phyloP scores from a whole-genome alignment of 2,888 invertebrate genomes.

The Cryptus viduatorius region DNA sequence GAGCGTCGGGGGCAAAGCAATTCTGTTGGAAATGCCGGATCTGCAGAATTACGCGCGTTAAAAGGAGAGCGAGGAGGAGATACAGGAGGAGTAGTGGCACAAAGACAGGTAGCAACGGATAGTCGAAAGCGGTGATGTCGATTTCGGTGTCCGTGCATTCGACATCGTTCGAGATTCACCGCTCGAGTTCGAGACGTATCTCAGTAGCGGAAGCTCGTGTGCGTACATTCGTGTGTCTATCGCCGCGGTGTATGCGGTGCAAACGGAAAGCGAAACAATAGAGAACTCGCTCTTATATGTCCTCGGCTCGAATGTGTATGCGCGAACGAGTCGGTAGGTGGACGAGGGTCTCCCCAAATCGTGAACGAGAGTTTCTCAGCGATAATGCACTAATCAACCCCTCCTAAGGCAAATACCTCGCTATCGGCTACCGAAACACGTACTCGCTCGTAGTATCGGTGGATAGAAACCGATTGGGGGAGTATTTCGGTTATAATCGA shows the following conservation, averaged over 20 bases:
- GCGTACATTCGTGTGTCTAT: conserved; percentile 19
- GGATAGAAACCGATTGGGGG: conserved; percentile 73
- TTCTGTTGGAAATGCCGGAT: conserved; percentile 67
- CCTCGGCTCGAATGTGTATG: conserved; percentile 1
- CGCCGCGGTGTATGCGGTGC: conserved; percentile 48
- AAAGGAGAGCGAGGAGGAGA: conserved; percentile 62
- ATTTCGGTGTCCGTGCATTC: conserved; percentile 19
- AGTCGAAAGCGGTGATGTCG: conserved; percentile 27
- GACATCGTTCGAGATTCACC: conserved; percentile 31
- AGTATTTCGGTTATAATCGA: conserved; percentile 82
- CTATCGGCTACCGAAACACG: background rate
- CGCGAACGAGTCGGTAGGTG: conserved; percentile 59
- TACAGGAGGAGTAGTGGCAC: no score
- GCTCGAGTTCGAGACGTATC: conserved; percentile 17
- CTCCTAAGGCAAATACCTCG: conserved; percentile 78
- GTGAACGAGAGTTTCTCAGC: conserved; percentile 77
- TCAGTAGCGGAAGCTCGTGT: background rate
- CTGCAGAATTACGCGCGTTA: conserved; percentile 72
- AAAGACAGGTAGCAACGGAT: conserved; percentile 52
- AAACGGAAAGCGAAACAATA: conserved; percentile 47
- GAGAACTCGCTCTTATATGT: conserved; percentile 33
- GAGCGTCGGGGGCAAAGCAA: conserved; percentile 48
- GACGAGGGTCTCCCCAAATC: conserved; percentile 59
- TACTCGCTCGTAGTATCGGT: conserved; percentile 35
- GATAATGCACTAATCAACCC: conserved; percentile 82